These are phyloP conservation scores for Columbina picui DNA, from an alignment of 2,113 vertebrate species.

Conservation along the genomic window DNA sequence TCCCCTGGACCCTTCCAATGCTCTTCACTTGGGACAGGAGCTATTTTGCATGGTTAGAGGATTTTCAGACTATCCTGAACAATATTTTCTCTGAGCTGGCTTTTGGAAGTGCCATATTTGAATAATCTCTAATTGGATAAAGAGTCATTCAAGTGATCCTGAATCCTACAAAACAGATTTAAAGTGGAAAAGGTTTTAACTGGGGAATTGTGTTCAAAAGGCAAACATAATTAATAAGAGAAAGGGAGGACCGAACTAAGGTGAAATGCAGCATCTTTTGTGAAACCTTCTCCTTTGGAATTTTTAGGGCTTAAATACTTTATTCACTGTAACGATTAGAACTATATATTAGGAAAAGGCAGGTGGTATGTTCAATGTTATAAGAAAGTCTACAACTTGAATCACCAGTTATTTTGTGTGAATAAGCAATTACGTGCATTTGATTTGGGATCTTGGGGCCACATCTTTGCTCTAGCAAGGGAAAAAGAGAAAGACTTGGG, in stretches of 20 bases:
- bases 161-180: not conserved
- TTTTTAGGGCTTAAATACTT: not conserved
- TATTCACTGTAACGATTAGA: not conserved
- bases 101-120: not conserved
- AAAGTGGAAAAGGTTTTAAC: too few species aligned
- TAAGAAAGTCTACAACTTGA: not conserved
- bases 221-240: not conserved
- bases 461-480: not conserved
- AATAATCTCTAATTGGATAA: not conserved
- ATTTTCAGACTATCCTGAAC: not conserved
- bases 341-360: not conserved
- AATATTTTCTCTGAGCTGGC: not conserved
- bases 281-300: not conserved
- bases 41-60: not conserved
- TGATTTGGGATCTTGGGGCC: not conserved
- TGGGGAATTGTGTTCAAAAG: not conserved
- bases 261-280: not conserved
- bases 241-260: not conserved
- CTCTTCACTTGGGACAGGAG: not conserved
- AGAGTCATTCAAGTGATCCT: not conserved
- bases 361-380: fast-evolving
- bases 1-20: not conserved
- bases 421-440: not conserved
- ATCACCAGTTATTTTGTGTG: not conserved
- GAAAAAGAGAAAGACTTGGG: not conserved